Base-by-base conservation (phyloP, 2,113 vertebrate species). In the Oreochromis tanganicae region DNA sequence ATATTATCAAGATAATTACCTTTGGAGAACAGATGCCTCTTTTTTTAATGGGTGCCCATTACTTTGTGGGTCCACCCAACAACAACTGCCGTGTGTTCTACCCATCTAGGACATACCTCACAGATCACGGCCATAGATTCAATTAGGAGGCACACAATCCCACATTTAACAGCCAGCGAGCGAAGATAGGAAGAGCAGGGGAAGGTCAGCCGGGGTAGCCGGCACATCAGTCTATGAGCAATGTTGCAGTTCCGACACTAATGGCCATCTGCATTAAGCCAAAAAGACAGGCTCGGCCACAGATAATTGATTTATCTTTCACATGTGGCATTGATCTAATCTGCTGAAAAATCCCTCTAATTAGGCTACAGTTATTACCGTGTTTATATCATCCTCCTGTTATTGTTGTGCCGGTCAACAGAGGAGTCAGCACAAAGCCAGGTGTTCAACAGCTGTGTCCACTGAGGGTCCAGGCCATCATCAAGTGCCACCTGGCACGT, bases 361-460 rank as follows among this genome's bases (percentile, higher is more conserved):
- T 91, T 83, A 88, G 55, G 59, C 63, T 19, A 11, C 21, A 24
- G 80, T 50, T 48, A 55, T 61, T 82, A 12, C 14, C 1, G n/a
- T 56, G 85, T 89, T 92, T 82, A 83, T 82, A 78, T 71, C 82
- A 50, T 57, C 71, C 27, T 79, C 27, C 63, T 85, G 50, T 89
- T 79, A 87, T 82, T 89, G 86, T 85, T 27, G 81, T 81, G 66
- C 81, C 6, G 87, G 88, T 91, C 86, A 93, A 93, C 86, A 91
- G 59, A 61, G 34, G 87, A 90, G 88, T 89, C 88, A 89, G 89
- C 92, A 84, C 81, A 87, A 52, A 93, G 84, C 92, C 95, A 95
- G 93, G 88, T 95, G 95, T 91, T 95, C 63, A 93, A 92, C 94
- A 95, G 95, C 94, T 95, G 94, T 87, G 83, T 86, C 81, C 17